These are phyloP conservation scores for Uloborus diversus DNA, from an alignment of 1,140 invertebrate species.

Conservation along the genomic window DNA sequence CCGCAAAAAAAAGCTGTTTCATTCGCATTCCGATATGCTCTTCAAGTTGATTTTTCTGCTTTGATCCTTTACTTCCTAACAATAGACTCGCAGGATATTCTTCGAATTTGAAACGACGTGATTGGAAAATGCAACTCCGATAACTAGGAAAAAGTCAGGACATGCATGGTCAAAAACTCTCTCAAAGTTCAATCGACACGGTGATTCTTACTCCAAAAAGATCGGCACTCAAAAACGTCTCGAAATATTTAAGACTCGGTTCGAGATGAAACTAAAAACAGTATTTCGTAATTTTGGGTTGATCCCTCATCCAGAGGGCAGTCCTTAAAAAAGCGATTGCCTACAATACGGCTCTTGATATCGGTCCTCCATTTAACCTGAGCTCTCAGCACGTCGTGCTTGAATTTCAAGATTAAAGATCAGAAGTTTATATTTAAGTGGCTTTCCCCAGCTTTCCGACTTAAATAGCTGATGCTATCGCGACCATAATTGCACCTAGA, in stretches of 20 bases:
- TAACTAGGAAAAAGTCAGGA: too few species aligned
- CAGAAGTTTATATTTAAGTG: slow-evolving; percentile 54
- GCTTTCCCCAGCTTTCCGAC: slow-evolving; percentile 49
- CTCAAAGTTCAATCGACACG: too few species aligned
- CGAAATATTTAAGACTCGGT: too few species aligned
- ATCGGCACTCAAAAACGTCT: too few species aligned
- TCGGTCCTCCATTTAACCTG: slow-evolving; percentile 36
- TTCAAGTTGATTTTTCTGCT: neutral
- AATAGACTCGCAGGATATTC: too few species aligned
- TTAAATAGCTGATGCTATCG: slow-evolving; percentile 54
- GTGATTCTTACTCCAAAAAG: too few species aligned
- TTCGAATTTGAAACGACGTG: too few species aligned
- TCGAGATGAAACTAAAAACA: too few species aligned
- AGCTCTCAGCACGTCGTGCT: slow-evolving; percentile 37
- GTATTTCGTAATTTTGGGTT: neutral
- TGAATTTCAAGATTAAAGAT: slow-evolving; percentile 56
- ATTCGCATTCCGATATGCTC: neutral
- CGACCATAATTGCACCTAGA: slow-evolving; percentile 50
- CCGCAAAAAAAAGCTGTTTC: neutral
- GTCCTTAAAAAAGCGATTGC: too few species aligned
- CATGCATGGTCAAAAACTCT: too few species aligned
- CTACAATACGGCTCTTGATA: slow-evolving; percentile 34
- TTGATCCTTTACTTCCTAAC: too few species aligned
- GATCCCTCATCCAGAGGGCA: neutral
- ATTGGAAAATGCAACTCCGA: too few species aligned